Percentiles rank a stretch among this genome's conserved stretches.
Evolutionary conservation across 23 tunicate genomes (phyloP).

Genomic region (Corella eumyota): DNA sequence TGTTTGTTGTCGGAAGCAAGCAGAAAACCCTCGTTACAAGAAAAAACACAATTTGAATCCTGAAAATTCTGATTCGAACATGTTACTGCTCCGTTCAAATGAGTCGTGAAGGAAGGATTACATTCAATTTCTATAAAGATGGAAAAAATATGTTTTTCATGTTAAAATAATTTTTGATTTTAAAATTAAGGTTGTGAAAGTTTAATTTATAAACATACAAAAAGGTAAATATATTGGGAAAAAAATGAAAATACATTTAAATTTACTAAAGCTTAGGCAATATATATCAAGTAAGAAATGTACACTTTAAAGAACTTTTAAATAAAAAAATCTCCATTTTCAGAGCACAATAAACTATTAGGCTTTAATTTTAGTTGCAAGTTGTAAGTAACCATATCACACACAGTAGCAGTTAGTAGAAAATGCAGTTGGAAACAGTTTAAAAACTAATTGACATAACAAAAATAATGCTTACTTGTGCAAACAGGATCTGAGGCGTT

Average conservation of each 20-base stretch:
- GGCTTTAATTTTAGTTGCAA: neutral
- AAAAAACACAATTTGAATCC: conserved; percentile 50
- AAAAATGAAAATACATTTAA: no score
- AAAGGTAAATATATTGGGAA: no score
- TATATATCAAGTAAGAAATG: no score
- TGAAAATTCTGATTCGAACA: conserved; percentile 38
- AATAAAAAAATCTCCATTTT: no score
- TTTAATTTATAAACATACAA: no score
- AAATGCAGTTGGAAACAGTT: no score
- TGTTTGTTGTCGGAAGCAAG: conserved; percentile 2
- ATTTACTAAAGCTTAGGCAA: no score
- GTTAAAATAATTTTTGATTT: neutral
- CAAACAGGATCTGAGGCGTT: conserved; percentile 44
- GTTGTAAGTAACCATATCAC: neutral
- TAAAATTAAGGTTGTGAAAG: neutral
- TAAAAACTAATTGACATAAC: no score
- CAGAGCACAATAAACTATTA: no score
- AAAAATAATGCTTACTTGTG: conserved; percentile 30
- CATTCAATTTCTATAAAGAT: conserved; percentile 52
- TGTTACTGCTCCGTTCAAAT: conserved; percentile 40
- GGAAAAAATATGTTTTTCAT: neutral
- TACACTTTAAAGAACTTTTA: no score
- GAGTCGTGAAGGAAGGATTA: conserved; percentile 13
- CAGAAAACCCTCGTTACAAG: conserved; percentile 42
- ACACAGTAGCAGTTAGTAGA: no score